Conservation (phyloP, 1,140 invertebrate genomes). For the Aradophagus sp. region DNA sequence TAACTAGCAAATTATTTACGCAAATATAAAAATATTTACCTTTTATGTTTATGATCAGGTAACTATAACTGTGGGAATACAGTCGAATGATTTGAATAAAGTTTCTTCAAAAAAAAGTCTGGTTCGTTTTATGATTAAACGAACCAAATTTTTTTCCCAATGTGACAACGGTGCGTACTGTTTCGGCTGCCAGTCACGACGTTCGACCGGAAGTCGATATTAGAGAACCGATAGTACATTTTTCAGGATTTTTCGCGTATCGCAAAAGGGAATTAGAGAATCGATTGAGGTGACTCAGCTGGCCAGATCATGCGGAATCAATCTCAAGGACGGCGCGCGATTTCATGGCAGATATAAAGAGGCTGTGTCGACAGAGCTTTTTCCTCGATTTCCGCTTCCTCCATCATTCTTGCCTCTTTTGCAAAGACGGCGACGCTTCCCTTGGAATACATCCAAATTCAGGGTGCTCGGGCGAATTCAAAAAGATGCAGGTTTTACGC, state of each 20-base stretch:
- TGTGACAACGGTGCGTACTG: conserved; percentile 20
- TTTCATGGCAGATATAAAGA: conserved; percentile 43
- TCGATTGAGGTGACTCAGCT: conserved; percentile 46
- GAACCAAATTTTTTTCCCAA: too few relatives aligned
- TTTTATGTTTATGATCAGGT: too few relatives aligned
- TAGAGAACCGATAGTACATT: conserved; percentile 20
- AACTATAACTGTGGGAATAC: too few relatives aligned
- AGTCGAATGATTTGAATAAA: too few relatives aligned
- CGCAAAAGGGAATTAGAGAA: conserved; percentile 45
- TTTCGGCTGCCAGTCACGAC: conserved; percentile 22
- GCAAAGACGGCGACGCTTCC: conserved; percentile 37
- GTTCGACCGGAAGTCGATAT: conserved; percentile 31
- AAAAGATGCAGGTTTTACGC: conserved; percentile 52
- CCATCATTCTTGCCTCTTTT: conserved; percentile 42
- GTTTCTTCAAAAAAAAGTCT: too few relatives aligned
- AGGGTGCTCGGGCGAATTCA: conserved; percentile 38
- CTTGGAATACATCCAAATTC: conserved; percentile 51
- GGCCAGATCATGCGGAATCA: conserved; percentile 47
- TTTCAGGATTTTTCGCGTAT: conserved; percentile 23
- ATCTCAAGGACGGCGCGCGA: conserved; percentile 42
- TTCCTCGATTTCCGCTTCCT: conserved; percentile 44
- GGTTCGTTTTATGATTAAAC: too few relatives aligned
- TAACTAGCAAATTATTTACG: too few relatives aligned
- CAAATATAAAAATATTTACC: conserved; percentile 19
- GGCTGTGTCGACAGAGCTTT: conserved; percentile 36